Evolutionary conservation across 2,797 vertebrate genomes (phyloP).

Genomic region (Hypotaenidia philippensis): DNA sequence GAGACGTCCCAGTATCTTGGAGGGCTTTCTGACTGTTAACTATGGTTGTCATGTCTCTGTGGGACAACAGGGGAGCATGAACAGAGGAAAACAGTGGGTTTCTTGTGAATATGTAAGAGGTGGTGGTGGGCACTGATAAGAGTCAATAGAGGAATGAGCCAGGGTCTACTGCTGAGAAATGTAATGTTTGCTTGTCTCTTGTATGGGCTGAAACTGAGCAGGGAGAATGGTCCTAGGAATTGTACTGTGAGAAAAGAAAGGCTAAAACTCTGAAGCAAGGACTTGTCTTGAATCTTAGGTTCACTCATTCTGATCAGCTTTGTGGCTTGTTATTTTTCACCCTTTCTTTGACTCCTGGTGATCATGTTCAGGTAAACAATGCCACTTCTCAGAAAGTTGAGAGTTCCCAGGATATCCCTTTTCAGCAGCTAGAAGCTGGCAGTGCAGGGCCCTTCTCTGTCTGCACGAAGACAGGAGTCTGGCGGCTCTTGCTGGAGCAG

Average conservation of each 20-base stretch:
- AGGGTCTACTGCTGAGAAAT: background rate
- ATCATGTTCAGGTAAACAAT: slow-evolving; percentile 53
- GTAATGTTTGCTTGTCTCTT: background rate
- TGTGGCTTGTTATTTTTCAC: slow-evolving; percentile 42
- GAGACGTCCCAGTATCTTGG: background rate
- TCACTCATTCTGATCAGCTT: slow-evolving; percentile 12
- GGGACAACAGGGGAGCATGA: background rate
- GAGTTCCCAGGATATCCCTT: slow-evolving; percentile 38
- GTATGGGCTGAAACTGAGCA: background rate
- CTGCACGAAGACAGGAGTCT: background rate
- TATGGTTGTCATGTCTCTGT: background rate
- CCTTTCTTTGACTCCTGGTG: background rate
- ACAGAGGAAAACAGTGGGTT: background rate
- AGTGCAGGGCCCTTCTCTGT: background rate
- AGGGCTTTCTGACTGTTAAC: background rate
- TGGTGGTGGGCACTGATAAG: background rate
- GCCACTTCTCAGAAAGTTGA: slow-evolving; percentile 13
- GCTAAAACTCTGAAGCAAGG: background rate
- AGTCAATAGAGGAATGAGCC: background rate
- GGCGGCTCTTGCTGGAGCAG: background rate
- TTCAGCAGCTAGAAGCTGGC: slow-evolving; percentile 4
- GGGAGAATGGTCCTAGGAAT: background rate
- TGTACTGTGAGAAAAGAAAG: background rate
- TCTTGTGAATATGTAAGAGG: background rate
- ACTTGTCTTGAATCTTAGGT: background rate